phyloP scores from a whole-genome alignment of 37 sponge, comb jelly and placozoan species.

The Tethya wilhelma region DNA sequence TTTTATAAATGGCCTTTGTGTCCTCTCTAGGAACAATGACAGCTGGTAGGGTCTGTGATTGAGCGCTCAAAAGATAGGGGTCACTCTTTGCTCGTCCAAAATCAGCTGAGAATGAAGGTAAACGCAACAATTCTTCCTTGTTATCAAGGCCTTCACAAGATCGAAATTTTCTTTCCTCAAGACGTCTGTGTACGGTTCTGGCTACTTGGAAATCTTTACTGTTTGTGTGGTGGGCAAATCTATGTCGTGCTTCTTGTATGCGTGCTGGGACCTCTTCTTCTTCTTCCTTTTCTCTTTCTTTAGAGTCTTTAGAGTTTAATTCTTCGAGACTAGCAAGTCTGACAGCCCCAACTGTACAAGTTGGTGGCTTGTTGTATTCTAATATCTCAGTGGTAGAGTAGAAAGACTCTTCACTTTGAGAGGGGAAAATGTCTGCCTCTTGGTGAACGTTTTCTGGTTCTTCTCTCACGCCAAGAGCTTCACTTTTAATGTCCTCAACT shows the following conservation, averaged over 20 bases:
- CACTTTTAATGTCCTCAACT: too few relatives aligned
- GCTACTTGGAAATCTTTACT: slow-evolving; percentile 20
- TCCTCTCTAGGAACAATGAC: too few relatives aligned
- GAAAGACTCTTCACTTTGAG: not conserved
- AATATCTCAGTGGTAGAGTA: not conserved
- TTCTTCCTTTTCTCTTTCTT: too few relatives aligned
- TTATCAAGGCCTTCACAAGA: slow-evolving; percentile 10
- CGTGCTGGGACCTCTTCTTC: too few relatives aligned
- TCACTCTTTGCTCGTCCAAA: too few relatives aligned
- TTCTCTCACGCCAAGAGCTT: too few relatives aligned
- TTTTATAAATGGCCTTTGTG: too few relatives aligned
- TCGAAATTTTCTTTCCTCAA: slow-evolving; percentile 27
- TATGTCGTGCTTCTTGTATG: slow-evolving; percentile 1
- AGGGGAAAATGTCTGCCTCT: too few relatives aligned
- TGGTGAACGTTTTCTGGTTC: too few relatives aligned
- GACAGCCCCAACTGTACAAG: not conserved
- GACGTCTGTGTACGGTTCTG: not conserved
- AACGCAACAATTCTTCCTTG: not conserved
- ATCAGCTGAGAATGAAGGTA: not conserved
- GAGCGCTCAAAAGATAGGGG: too few relatives aligned
- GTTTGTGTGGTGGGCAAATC: slow-evolving; percentile 16
- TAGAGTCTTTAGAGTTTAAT: not conserved
- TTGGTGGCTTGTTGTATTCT: not conserved
- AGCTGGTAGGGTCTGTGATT: too few relatives aligned
- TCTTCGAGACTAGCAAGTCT: not conserved